Evolutionary conservation across 2,888 invertebrate genomes (phyloP), one percentile per base, ranked within the genome.

Genomic region (Philereme vetulata): DNA sequence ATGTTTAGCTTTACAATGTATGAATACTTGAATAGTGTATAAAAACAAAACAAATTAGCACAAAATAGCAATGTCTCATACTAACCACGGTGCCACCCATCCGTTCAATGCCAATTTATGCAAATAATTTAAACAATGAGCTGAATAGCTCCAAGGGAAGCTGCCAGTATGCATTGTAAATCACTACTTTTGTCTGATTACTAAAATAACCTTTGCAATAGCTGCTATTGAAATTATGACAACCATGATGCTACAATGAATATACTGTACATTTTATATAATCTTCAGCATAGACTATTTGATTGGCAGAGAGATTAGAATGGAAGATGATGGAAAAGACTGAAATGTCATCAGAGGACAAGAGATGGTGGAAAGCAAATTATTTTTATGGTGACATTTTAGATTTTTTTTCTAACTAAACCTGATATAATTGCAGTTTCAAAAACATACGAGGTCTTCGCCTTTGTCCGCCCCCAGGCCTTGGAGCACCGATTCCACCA

Each of bases 361-460:
- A 47, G 46, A 50, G 50, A n/a, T 46, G 9, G 11, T 52, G 42
- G 11, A 40, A 46, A 34, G 8, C 7, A 38, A 52, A 32, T 4
- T 4, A 11, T 38, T 21, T 21, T 6, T 8, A 34, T 46, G 21
- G 34, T 33, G 32, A 35, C 33, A 36, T 3, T 36, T 48, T 4
- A 3, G 32, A 42, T 10, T 48, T 10, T 47, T 43, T 33, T 9
- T 38, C 32, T 9, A n/a, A 47, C n/a, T 4, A 32, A 32, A 32
- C n/a, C 4, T 45, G 45, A 46, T 10, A 44, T 5, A 34, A 42
- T 34, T 44, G n/a, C 33, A 32, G 38, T 34, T 44, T 49, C 49
- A 48, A 59, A 60, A 78, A 92, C 95, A 94, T 85, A 95, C 95
- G 93, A 77, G 93, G 94, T 84, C 92, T 94, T 67, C 95, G 95